These are phyloP conservation scores for Botrylloides violaceus DNA, from an alignment of 23 tunicate species.

Conservation along the genomic window DNA sequence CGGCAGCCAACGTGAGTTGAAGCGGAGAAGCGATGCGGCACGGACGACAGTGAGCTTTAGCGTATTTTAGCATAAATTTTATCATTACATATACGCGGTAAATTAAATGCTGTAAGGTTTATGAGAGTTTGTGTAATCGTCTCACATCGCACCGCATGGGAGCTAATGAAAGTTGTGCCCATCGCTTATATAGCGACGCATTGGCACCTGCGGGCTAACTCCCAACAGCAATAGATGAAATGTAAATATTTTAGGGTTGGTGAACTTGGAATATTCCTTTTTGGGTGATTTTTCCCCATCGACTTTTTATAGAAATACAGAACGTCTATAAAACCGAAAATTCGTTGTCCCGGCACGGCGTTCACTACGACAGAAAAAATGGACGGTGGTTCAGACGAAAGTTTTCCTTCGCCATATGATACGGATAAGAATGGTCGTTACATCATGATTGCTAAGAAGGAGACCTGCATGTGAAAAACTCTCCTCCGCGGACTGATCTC, in stretches of 20 bases:
- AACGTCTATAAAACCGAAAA: slow-evolving; percentile 10
- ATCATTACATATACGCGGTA: too few species aligned
- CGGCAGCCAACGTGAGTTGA: too few species aligned
- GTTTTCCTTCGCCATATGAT: background rate
- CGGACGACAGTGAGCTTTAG: too few species aligned
- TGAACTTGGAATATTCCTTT: too few species aligned
- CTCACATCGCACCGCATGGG: background rate
- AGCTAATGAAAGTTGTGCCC: background rate
- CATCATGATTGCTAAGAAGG: background rate
- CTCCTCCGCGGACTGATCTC: too few species aligned
- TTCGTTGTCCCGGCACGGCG: background rate
- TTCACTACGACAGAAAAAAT: background rate
- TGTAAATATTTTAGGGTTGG: too few species aligned
- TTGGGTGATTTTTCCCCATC: too few species aligned
- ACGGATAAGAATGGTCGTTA: background rate
- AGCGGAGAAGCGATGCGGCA: too few species aligned
- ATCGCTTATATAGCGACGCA: background rate
- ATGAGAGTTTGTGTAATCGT: background rate
- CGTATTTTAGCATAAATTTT: too few species aligned
- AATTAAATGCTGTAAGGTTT: background rate
- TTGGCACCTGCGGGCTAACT: too few species aligned
- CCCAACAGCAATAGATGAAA: too few species aligned
- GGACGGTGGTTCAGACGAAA: slow-evolving; percentile 2
- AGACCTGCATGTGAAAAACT: background rate
- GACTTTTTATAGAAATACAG: slow-evolving; percentile 20